These are phyloP conservation scores for Bubo blakistoni DNA, from an alignment of 2,113 vertebrate genomes.

Conservation along the genomic window DNA sequence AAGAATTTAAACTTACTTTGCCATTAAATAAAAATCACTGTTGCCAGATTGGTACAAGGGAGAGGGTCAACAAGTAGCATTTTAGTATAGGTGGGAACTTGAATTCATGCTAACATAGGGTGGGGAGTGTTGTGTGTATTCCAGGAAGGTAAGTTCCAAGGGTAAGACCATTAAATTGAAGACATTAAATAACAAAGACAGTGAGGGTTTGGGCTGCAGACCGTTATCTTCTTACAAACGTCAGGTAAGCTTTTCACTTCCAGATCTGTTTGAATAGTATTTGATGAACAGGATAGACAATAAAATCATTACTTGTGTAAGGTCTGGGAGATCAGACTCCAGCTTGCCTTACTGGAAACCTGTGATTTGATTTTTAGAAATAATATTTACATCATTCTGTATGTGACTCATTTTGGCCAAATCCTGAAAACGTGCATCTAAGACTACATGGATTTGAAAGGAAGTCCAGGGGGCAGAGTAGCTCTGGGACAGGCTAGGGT, in stretches of 20 bases:
- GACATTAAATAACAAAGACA: conserved; percentile 70
- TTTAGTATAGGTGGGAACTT: conserved; percentile 81
- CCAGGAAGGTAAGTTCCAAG: conserved; percentile 76
- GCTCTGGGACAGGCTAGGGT: background rate
- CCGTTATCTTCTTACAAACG: conserved; percentile 57
- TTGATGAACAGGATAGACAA: background rate
- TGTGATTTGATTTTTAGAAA: background rate
- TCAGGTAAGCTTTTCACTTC: conserved; percentile 15
- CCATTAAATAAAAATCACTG: conserved; percentile 58
- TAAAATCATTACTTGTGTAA: background rate
- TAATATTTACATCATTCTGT: background rate
- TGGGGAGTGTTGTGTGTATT: conserved; percentile 60
- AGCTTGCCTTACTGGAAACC: background rate
- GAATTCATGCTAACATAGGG: conserved; percentile 78
- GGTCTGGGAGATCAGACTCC: background rate
- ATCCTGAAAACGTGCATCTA: background rate
- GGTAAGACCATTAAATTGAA: conserved; percentile 71
- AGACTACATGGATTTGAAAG: background rate
- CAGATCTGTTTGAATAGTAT: background rate
- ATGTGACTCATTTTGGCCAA: background rate
- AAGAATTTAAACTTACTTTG: conserved; percentile 15
- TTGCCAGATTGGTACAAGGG: conserved; percentile 85
- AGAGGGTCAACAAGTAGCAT: conserved; percentile 74
- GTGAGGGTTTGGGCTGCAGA: conserved; percentile 75
- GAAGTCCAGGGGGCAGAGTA: background rate